Evolutionary conservation across 1,140 invertebrate genomes (phyloP), one percentile per base, ranked within the genome.

Genomic region (Euglossa dilemma): DNA sequence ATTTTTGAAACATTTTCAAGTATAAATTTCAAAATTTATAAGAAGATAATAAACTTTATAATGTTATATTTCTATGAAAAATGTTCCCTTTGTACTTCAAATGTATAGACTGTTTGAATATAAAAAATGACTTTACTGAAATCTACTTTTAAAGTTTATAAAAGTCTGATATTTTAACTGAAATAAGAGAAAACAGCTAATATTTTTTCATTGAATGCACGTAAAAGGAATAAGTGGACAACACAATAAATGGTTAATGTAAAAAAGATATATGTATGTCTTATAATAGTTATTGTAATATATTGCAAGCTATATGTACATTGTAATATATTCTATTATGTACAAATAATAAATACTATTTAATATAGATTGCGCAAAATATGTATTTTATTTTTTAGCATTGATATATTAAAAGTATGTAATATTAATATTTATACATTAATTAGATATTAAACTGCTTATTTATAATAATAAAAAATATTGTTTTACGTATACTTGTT

Each of bases 201-300:
- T 88, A 88, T 88, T 88, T 88, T 88, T 88, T 87, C 83, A 88
- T 87, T 57, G 70, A 87, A 25, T 50, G 52, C 45, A 75, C 36
- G 45, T 84, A 61, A 57, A 74, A 47, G 20, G 36, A 45, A 76
- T 28, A 66, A 57, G 18, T 50, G 36, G 25, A 78, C 72, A 61
- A 23, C 43, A 70, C 5, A 63, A 63, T 52, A 85, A 81, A 59
- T 57, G 59, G 20, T 28, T 59, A 84, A 25, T 71, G 28, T 77
- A 87, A 63, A 83, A 78, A 72, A 36, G 11, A 67, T 45, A 45
- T n/a, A 83, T 84, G 63, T 80, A 80, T 67, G 57, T 76, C 63
- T 69, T 67, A 3, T 76, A 82, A 82, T 50, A 25, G 50, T 54
- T 75, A 74, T 52, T 86, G 61, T 77, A 84, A 84, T 50, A 80